phyloP scores from a whole-genome alignment of 2,797 vertebrate species.

The Cynopterus sphinx region DNA sequence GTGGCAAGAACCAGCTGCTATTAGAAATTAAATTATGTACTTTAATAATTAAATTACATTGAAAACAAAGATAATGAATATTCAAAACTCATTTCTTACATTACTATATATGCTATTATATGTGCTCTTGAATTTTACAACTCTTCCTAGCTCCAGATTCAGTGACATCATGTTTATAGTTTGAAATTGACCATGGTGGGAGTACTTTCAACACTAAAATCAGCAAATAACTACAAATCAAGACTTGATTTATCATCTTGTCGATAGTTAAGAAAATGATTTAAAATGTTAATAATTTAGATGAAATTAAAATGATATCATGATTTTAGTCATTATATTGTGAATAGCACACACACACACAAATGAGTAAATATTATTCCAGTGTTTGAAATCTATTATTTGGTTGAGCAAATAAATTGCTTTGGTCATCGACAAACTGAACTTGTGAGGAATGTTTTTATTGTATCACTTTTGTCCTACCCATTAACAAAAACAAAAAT shows the following conservation, averaged over 20 bases:
- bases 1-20: not conserved
- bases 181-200: not conserved
- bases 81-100: not conserved
- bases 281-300: not conserved
- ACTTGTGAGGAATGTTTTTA: not conserved
- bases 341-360: not conserved
- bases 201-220: not conserved
- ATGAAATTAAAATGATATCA: not conserved
- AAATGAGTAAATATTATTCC: not conserved
- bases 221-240: not conserved
- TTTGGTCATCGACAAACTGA: not conserved
- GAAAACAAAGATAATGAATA: not conserved
- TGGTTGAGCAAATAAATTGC: not conserved
- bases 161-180: not conserved
- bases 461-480: not conserved
- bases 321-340: not conserved
- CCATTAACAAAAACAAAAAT: not conserved
- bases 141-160: not conserved
- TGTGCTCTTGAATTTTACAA: not conserved
- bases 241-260: not conserved
- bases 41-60: not conserved
- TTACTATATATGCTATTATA: not conserved
- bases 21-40: not conserved
- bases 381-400: not conserved
- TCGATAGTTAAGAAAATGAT: not conserved